Percentiles rank a stretch among this genome's conserved stretches.
Evolutionary conservation across 64 coral and sea anemone species (phyloP).

Genomic region (Acropora yongei): DNA sequence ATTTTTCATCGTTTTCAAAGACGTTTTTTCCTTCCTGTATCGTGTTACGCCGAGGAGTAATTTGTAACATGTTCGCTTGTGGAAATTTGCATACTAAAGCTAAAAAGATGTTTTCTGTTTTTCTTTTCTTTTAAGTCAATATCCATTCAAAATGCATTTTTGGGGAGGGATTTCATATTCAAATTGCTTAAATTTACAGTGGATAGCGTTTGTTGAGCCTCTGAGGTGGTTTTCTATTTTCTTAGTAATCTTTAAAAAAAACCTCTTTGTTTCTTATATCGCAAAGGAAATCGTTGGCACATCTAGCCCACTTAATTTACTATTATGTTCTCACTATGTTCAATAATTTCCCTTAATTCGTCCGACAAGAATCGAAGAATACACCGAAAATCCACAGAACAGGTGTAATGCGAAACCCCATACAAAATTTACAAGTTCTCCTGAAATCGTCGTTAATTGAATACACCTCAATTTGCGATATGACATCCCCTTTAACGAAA

Average conservation of each 20-base stretch:
- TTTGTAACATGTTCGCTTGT: not conserved
- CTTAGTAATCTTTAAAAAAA: not conserved
- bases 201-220: not conserved
- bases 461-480: not conserved
- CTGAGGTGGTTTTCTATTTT: not conserved
- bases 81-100: slow-evolving; percentile 39
- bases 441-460: slow-evolving; percentile 5
- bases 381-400: not conserved
- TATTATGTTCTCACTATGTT: not conserved
- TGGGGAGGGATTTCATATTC: not conserved
- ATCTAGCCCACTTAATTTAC: slow-evolving; percentile 20
- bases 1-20: not conserved
- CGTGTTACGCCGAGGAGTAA: not conserved
- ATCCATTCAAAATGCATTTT: slow-evolving; percentile 38
- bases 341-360: not conserved
- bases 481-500: not conserved
- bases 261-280: not conserved
- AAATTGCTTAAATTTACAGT: not conserved
- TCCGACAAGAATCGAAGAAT: not conserved
- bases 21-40: not conserved
- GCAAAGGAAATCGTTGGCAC: not conserved
- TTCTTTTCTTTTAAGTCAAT: slow-evolving; percentile 24
- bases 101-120: not conserved
- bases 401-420: not conserved
- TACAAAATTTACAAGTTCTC: not conserved